A percentile compares a stretch with the other conserved stretches of the same genome.
phyloP scores from a whole-genome alignment of 2,113 vertebrate genomes.

The Cercocebus atys region DNA sequence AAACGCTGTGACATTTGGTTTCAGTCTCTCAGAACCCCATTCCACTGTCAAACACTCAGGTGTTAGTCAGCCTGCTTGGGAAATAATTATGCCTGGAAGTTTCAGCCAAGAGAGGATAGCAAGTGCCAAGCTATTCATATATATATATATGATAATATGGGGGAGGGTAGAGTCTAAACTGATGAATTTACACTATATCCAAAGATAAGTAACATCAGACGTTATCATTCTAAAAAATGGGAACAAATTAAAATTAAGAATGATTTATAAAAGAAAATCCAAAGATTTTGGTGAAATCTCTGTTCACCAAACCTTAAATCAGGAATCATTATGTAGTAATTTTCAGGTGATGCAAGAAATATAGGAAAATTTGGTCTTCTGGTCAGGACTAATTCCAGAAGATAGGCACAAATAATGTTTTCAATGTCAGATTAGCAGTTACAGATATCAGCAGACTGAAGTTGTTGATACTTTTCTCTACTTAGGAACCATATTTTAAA shows the following conservation, averaged over 20 bases:
- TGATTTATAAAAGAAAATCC: conserved; percentile 14
- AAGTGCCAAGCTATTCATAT: neutral
- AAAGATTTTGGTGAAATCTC: neutral
- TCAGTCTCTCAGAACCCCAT: conserved; percentile 47
- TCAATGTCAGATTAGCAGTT: neutral
- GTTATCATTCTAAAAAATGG: neutral
- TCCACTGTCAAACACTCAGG: neutral
- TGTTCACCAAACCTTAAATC: conserved; percentile 38
- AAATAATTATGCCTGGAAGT: conserved; percentile 15
- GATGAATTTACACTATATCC: neutral
- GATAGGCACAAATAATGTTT: neutral
- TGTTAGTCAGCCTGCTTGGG: conserved; percentile 17
- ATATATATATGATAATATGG: neutral
- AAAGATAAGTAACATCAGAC: conserved; percentile 4
- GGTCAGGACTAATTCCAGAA: conserved; percentile 14
- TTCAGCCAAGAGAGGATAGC: neutral
- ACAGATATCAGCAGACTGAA: neutral
- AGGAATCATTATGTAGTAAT: neutral
- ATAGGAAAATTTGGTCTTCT: neutral
- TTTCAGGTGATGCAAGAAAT: conserved; percentile 30
- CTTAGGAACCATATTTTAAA: neutral
- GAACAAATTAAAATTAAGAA: neutral
- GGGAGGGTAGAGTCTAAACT: neutral
- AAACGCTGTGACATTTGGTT: conserved; percentile 55
- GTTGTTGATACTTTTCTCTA: conserved; percentile 6